Evolutionary conservation across 2,113 vertebrate species (phyloP), one percentile per base, ranked within the genome.

Genomic region (Erpornis zantholeuca): DNA sequence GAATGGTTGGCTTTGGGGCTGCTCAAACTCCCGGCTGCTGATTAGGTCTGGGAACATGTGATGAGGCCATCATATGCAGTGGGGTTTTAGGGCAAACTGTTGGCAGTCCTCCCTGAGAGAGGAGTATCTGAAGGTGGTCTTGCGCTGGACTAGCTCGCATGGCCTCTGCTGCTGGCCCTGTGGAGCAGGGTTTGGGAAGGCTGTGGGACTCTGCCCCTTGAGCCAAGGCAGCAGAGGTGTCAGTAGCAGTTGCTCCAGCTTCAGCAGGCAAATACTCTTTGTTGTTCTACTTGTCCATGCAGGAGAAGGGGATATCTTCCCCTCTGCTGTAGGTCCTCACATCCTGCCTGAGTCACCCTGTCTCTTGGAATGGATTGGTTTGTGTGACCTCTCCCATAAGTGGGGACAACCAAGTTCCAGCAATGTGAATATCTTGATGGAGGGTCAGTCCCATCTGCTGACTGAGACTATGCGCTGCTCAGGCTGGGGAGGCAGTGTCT

Each of bases 381-480:
- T 83, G 8, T 12, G 15, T 84, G 44, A 66, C 25, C 12, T n/a
- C 42, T 33, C 27, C 36, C 36, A 21, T 35, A 82, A 78, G 17
- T 5, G 5, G 47, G 36, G 47, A 45, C 47, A 82, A 31, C 19
- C 21, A n/a, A 29, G 20, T 70, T 52, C 28, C 45, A 23, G 63
- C 59, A 22, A 36, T 1, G 3, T 31, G 59, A 18, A 47, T 14
- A 49, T 52, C 36, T 9, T 17, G 36, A 38, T 31, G 28, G 22
- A 35, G n/a, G 20, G 40, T 68, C 45, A 40, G 20, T 56, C 33
- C 53, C 27, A 33, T 3, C 59, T 50, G 54, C 36, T 1, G 23
- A 61, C 36, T 1, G 23, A 61, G 69, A 49, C 23, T 22, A 6
- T 0, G 3, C 3, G 2, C 24, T 47, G 60, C 35, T 78, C 1